Percentiles rank a stretch among this genome's conserved stretches.
Conservation (phyloP, 2,113 vertebrate species). For the Perca flavescens region DNA sequence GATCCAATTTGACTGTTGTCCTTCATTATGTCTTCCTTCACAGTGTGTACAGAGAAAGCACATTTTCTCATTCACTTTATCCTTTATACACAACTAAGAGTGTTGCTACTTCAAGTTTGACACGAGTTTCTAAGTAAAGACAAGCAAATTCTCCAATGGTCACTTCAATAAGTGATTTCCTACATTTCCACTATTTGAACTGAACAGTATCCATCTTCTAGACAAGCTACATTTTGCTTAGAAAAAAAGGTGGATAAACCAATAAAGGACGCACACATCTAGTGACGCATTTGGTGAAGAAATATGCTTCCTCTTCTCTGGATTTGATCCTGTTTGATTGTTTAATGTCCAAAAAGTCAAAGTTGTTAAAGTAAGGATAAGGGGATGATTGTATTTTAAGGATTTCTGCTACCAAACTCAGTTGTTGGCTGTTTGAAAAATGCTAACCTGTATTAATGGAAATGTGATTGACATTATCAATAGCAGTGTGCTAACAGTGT, state of each 20-base stretch:
- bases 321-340: background rate
- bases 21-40: background rate
- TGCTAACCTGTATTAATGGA: background rate
- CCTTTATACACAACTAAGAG: background rate
- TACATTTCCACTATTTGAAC: background rate
- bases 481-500: background rate
- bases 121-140: background rate
- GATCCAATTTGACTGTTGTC: slow-evolving; percentile 14
- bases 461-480: background rate
- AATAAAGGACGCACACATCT: background rate
- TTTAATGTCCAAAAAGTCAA: background rate
- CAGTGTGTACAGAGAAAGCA: background rate
- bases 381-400: background rate
- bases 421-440: background rate
- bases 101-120: background rate
- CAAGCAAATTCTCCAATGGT: background rate
- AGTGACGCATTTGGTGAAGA: background rate
- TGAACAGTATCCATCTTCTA: background rate
- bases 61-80: background rate
- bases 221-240: background rate
- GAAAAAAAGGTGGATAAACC: background rate
- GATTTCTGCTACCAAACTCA: background rate
- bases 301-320: background rate
- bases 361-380: background rate
- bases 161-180: background rate